phyloP scores from a whole-genome alignment of 2,113 vertebrate genomes.

The Mobula birostris region DNA sequence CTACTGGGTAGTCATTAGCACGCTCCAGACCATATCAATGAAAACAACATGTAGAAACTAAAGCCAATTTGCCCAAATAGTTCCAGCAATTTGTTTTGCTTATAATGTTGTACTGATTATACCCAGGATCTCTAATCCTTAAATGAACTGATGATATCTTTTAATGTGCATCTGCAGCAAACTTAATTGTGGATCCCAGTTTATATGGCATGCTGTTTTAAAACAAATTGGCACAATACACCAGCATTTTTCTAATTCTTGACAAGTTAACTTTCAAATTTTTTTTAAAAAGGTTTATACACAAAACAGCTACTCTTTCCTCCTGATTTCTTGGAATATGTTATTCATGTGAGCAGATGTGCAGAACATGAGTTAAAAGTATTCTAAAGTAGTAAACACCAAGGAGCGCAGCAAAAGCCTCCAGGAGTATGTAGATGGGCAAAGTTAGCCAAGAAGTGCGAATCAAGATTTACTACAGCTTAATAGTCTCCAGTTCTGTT shows the following conservation, averaged over 20 bases:
- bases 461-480: background rate
- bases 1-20: too few relatives aligned
- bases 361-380: background rate
- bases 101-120: background rate
- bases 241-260: background rate
- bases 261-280: background rate
- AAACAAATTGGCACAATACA: background rate
- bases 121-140: background rate
- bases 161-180: background rate
- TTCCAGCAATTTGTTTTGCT: background rate
- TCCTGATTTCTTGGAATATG: background rate
- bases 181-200: background rate
- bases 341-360: background rate
- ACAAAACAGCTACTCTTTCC: background rate
- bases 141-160: background rate
- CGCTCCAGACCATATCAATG: background rate
- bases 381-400: background rate
- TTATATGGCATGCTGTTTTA: background rate
- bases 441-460: background rate
- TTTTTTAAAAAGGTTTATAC: background rate
- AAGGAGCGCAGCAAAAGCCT: background rate
- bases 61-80: background rate
- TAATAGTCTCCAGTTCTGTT: background rate
- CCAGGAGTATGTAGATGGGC: background rate
- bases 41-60: background rate